Conservation (phyloP, 2,113 vertebrate species). For the Okapia johnstoni region DNA sequence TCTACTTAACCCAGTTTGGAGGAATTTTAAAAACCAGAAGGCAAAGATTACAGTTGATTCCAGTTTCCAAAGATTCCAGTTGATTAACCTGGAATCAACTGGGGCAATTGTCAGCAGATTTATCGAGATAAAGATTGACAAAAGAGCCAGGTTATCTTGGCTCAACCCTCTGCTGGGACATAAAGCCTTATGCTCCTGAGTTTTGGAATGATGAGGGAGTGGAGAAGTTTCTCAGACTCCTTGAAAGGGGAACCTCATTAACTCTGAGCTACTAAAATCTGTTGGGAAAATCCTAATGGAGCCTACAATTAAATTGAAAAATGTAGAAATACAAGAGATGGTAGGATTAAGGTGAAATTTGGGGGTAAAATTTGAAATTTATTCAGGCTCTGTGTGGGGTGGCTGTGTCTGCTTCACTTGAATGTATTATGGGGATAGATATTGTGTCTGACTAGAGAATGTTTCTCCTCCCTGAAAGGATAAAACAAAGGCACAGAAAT, state of each 20-base stretch:
- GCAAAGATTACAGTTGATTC: background rate
- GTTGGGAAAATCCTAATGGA: background rate
- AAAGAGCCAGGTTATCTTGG: background rate
- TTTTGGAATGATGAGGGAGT: background rate
- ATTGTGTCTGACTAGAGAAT: background rate
- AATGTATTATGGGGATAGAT: background rate
- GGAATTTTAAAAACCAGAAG: background rate
- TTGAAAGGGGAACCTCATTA: background rate
- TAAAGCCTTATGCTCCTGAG: background rate
- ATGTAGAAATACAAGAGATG: background rate
- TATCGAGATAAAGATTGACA: background rate
- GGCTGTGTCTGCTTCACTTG: background rate
- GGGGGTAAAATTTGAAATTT: background rate
- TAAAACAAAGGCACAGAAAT: background rate
- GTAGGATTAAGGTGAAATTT: background rate
- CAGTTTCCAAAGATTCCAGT: background rate
- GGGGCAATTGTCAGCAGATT: background rate
- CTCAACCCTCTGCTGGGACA: background rate
- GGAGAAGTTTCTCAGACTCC: background rate
- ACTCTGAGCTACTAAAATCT: background rate
- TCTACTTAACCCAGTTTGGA: background rate
- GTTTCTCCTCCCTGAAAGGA: background rate
- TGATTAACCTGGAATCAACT: background rate
- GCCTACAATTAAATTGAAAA: background rate
- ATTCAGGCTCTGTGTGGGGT: background rate